Evolutionary conservation across 2,888 invertebrate genomes (phyloP).

Genomic region (Phragmatobia fuliginosa): DNA sequence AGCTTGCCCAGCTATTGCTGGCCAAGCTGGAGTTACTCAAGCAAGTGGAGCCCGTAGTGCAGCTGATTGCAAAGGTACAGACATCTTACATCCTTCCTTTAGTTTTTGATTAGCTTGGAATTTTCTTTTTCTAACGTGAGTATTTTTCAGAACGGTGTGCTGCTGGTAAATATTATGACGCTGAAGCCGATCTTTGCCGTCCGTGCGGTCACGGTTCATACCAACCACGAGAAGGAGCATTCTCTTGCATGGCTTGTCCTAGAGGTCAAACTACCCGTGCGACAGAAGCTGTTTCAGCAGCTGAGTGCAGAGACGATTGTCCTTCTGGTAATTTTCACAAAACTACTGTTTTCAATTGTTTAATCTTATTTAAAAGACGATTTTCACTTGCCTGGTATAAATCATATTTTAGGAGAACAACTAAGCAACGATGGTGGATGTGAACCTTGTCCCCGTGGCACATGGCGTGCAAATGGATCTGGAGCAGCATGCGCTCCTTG

Average conservation of each 20-base stretch:
- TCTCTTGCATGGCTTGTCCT: conserved; percentile 95
- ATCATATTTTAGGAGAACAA: conserved; percentile 88
- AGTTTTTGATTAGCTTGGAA: no score
- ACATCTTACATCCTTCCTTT: not conserved
- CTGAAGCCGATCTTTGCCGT: conserved; percentile 94
- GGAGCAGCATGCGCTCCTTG: conserved; percentile 96
- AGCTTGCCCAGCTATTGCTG: conserved; percentile 95
- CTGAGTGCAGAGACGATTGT: conserved; percentile 97
- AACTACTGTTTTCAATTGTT: not conserved
- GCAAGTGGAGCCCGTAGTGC: conserved; percentile 95
- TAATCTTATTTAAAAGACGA: not conserved
- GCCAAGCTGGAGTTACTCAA: conserved; percentile 95
- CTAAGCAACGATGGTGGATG: conserved; percentile 95
- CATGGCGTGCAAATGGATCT: conserved; percentile 94
- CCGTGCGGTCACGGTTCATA: conserved; percentile 98
- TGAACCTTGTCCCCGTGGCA: conserved; percentile 96
- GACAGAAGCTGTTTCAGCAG: conserved; percentile 94
- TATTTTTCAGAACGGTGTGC: conserved; percentile 92
- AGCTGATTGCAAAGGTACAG: conserved; percentile 93
- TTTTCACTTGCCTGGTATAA: not conserved
- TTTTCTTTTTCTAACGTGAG: not conserved
- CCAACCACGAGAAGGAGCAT: conserved; percentile 96
- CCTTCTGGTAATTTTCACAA: conserved; percentile 82
- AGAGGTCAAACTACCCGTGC: conserved; percentile 97
- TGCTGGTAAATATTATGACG: conserved; percentile 97